phyloP scores from a whole-genome alignment of 2,888 invertebrate species.

The Tachina lurida region DNA sequence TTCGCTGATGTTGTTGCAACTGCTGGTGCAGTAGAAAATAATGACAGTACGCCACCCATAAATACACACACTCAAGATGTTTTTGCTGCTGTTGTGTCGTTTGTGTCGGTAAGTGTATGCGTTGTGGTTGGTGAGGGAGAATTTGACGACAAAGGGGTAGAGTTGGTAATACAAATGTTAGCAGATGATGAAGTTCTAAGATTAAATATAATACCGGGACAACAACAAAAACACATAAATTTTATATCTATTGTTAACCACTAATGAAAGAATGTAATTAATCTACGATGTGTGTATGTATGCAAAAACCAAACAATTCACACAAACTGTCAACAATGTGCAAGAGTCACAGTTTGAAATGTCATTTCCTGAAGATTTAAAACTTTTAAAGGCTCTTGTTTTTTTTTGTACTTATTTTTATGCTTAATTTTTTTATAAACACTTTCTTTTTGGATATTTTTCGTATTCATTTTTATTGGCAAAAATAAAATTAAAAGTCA shows the following conservation, averaged over 20 bases:
- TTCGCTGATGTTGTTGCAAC: slow-evolving; percentile 40
- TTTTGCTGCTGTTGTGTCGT: slow-evolving; percentile 3
- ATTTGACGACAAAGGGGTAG: slow-evolving; percentile 13
- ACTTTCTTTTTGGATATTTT: not conserved
- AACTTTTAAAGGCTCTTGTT: not conserved
- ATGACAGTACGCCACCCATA: slow-evolving; percentile 64
- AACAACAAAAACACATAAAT: slow-evolving; percentile 63
- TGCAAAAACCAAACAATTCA: not conserved
- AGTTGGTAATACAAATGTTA: slow-evolving; percentile 39
- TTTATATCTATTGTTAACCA: slow-evolving; percentile 23
- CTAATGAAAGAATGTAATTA: not conserved
- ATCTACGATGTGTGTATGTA: not conserved
- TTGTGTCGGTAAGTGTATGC: slow-evolving; percentile 20
- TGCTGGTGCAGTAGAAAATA: slow-evolving; percentile 62
- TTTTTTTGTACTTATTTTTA: not conserved
- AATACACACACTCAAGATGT: not conserved
- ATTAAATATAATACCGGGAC: slow-evolving; percentile 43
- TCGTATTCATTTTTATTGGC: slow-evolving; percentile 14
- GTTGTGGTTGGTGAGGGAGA: slow-evolving; percentile 14
- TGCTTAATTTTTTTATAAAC: not conserved
- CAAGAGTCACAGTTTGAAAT: not conserved
- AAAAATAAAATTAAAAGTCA: slow-evolving; percentile 8
- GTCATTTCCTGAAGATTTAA: not conserved
- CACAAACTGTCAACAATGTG: slow-evolving; percentile 34
- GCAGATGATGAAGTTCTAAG: slow-evolving; percentile 56